Evolutionary conservation across 2,888 invertebrate species (phyloP).

Genomic region (Diachrysia chrysitis): DNA sequence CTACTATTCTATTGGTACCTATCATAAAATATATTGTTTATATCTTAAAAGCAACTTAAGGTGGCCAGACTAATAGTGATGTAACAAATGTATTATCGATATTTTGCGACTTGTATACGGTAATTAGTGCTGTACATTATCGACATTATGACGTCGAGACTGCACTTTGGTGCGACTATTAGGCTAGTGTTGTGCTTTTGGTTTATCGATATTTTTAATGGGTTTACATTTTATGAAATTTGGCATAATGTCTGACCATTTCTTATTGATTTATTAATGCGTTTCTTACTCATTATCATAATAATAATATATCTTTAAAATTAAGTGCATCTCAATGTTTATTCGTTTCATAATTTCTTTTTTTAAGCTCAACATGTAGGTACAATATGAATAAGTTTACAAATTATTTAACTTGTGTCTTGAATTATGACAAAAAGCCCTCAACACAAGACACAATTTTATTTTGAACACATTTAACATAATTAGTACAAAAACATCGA

Average conservation of each 20-base stretch:
- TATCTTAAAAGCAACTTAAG: slow-evolving; percentile 26
- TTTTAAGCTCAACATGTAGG: too few relatives aligned
- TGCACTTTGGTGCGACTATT: slow-evolving; percentile 80
- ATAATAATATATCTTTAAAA: too few relatives aligned
- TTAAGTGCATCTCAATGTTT: too few relatives aligned
- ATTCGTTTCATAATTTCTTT: too few relatives aligned
- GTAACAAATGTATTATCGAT: slow-evolving; percentile 69
- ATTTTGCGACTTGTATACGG: slow-evolving; percentile 61
- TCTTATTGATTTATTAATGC: too few relatives aligned
- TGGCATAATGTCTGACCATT: not conserved
- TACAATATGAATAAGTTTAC: too few relatives aligned
- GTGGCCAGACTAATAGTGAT: slow-evolving; percentile 61
- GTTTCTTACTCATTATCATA: too few relatives aligned
- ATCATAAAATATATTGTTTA: slow-evolving; percentile 2
- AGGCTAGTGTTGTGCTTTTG: slow-evolving; percentile 67
- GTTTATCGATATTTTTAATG: slow-evolving; percentile 33
- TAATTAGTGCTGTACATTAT: slow-evolving; percentile 84
- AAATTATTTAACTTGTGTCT: too few relatives aligned
- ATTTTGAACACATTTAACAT: too few relatives aligned
- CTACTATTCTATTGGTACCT: not conserved
- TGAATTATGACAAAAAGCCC: too few relatives aligned
- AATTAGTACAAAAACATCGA: slow-evolving; percentile 25
- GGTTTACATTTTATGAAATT: not conserved
- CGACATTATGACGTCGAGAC: slow-evolving; percentile 84
- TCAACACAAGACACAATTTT: too few relatives aligned